Evolutionary conservation across 2,797 vertebrate genomes (phyloP), one percentile per base, ranked within the genome.

Genomic region (Sciurus carolinensis): DNA sequence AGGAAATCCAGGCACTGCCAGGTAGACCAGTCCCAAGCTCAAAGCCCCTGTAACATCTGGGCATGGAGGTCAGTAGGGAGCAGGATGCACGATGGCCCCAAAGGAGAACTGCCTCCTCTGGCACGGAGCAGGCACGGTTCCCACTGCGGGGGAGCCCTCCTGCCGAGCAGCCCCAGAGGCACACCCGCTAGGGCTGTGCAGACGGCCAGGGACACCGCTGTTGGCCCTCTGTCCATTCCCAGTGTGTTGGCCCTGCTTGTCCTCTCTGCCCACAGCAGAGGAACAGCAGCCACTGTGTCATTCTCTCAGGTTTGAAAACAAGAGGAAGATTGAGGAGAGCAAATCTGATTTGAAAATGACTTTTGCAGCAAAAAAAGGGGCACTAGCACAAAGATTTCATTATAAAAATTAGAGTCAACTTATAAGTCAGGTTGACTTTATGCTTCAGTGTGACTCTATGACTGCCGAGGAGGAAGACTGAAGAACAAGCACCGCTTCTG

Each of bases 181-280:
- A 50, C 22, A 33, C 8, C 47, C 0, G 8, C 76, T 30, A 67
- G 54, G 28, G 54, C 22, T 0, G 1, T 3, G 15, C 3, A 1
- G 52, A 14, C 24, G 50, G 62, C 28, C 59, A 66, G 52, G 30
- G 39, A 28, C 52, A 50, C 44, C 20, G 26, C 69, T 4, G 0
- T 7, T 26, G 4, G 28, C n/a, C 22, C 22, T 4, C 20, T 24
- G 0, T 28, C 42, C 13, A n/a, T n/a, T 77, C 84, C 14, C 20
- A 28, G 6, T 1, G 3, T 1, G 0, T 39, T 17, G 17, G 44
- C 4, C 26, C 66, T 57, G 36, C 4, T 7, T 30, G 8, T 17
- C 44, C 59, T 95, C n/a, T 95, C 39, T 22, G 15, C 80, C 57
- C 59, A 18, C 59, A 87, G 69, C 66, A 50, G 22, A 28, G 0